These are phyloP conservation scores for Crypturellus undulatus DNA, from an alignment of 2,113 vertebrate genomes.

Conservation along the genomic window DNA sequence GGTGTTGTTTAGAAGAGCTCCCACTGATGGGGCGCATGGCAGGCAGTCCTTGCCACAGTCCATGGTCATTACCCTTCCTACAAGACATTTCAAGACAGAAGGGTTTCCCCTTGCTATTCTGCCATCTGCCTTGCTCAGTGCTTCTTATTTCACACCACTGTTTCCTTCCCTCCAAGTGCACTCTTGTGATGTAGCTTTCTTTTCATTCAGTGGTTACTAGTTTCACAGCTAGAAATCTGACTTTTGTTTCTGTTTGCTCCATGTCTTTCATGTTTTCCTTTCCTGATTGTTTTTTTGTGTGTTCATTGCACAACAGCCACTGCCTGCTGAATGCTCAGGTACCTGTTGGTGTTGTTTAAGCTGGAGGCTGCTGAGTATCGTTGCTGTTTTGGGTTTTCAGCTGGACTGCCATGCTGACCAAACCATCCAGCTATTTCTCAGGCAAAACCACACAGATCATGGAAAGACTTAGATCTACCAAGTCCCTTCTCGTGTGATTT, in stretches of 20 bases:
- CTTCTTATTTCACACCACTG: no score
- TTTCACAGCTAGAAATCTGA: neutral
- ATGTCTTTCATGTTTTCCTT: neutral
- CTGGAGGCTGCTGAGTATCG: neutral
- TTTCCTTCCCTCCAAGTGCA: no score
- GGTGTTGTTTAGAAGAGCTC: neutral
- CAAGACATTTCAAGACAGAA: neutral
- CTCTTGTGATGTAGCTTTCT: no score
- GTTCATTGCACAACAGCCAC: neutral
- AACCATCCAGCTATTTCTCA: neutral
- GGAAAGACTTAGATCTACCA: neutral
- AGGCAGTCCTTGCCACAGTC: neutral
- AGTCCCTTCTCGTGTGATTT: neutral
- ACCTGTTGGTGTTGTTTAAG: neutral
- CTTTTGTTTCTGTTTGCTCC: neutral
- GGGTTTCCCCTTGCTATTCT: neutral
- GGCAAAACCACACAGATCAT: neutral
- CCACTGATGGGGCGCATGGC: rapidly evolving
- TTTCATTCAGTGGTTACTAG: no score
- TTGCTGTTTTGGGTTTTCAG: neutral
- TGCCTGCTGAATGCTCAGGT: neutral
- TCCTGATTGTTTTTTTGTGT: neutral
- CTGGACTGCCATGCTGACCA: neutral
- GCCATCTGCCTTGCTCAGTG: neutral
- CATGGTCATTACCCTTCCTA: neutral